Base-by-base conservation (phyloP, 2,888 invertebrate genomes). In the Congeria kusceri region DNA sequence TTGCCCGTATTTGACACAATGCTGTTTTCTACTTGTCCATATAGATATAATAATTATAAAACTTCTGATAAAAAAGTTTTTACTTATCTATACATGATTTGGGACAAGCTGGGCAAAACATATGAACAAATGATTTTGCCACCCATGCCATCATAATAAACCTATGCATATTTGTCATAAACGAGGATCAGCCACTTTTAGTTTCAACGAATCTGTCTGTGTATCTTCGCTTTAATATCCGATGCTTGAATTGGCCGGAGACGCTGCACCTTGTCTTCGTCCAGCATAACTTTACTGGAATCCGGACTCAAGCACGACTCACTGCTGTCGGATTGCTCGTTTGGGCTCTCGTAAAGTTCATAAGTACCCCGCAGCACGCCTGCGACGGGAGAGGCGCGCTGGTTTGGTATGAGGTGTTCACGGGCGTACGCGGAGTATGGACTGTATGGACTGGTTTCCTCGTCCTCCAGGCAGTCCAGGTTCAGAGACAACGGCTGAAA, bases 341-440 rank as follows among this genome's bases (percentile, higher is more conserved):
- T 69, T 25, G 56, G 65, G 53, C 76, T 75, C 18, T 72, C 57
- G 64, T 87, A 87, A 11, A 87, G 78, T 76, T 87, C 86, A 70
- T 81, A 87, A n/a, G 76, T 85, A 44, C 87, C 87, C 27, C 77
- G 68, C 47, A 86, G 25, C 7, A 77, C 65, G n/a, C 85, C 83
- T 11, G 74, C 71, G 44, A 66, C 66, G 15, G 79, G 80, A 11
- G 72, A 72, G 9, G 64, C 65, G 18, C 88, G 83, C 64, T 88
- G 86, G 44, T 84, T 80, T 32, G 85, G 84, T 39, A 86, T 71
- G 27, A 89, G 66, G 63, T 87, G 82, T 78, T 89, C 89, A 27
- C 86, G 59, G 7, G 88, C 87, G 67, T 89, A 90, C 44, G 85
- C 87, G 23, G 87, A 84, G 73, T 86, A 90, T 4, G 85, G 87